phyloP scores from a whole-genome alignment of 1,140 invertebrate species.

The Caenorhabditis remanei region DNA sequence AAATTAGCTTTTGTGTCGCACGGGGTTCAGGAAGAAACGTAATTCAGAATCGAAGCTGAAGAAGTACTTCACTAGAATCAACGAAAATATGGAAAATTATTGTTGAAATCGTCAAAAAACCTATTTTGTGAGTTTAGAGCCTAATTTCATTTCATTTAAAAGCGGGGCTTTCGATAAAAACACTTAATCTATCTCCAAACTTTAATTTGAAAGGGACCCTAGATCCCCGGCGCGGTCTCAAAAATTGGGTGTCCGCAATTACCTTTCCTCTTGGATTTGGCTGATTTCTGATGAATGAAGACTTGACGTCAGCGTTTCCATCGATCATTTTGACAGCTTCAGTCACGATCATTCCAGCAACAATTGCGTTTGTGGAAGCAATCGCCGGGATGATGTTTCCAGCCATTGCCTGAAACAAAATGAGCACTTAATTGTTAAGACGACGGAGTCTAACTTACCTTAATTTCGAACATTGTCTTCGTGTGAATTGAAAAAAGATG shows the following conservation, averaged over 20 bases:
- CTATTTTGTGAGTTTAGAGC: no score
- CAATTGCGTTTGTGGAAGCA: slow-evolving; percentile 96
- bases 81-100: no score
- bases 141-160: no score
- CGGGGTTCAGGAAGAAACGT: no score
- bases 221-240: no score
- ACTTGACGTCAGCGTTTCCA: slow-evolving; percentile 76
- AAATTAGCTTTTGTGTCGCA: no score
- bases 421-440: neutral
- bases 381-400: slow-evolving; percentile 97
- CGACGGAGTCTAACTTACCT: slow-evolving; percentile 80
- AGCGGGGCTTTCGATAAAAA: no score
- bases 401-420: slow-evolving; percentile 87
- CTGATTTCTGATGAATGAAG: slow-evolving; percentile 80
- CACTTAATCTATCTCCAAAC: no score
- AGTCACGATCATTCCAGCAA: slow-evolving; percentile 92
- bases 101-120: no score
- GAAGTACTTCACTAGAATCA: no score
- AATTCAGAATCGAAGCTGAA: no score
- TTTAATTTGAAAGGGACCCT: no score
- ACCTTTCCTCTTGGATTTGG: slow-evolving; percentile 80
- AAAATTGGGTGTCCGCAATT: neutral
- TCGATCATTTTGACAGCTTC: slow-evolving; percentile 87
- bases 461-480: slow-evolving; percentile 92
- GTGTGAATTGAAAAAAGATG: slow-evolving; percentile 90